Percentiles rank a stretch among this genome's conserved stretches.
Evolutionary conservation across 2,113 vertebrate genomes (phyloP).

Genomic region (Corythaixoides concolor): DNA sequence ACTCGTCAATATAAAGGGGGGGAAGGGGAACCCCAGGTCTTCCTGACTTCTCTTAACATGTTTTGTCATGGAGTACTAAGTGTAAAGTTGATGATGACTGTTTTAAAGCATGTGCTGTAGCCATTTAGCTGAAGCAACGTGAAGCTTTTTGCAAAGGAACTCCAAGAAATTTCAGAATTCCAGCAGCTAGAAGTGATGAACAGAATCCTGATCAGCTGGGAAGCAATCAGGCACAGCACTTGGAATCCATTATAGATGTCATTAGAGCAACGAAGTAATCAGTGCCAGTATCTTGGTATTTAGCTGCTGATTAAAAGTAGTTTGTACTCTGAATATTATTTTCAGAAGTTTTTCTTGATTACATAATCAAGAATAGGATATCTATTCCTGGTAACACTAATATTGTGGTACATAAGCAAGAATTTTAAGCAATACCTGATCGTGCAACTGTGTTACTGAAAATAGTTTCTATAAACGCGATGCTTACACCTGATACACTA

Average conservation of each 20-base stretch:
- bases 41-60: not conserved
- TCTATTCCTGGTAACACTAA: slow-evolving; percentile 22
- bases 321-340: slow-evolving; percentile 59
- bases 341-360: slow-evolving; percentile 71
- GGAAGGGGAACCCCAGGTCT: not conserved
- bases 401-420: not conserved
- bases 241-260: slow-evolving; percentile 60
- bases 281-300: slow-evolving; percentile 60
- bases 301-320: slow-evolving; percentile 74
- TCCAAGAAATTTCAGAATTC: slow-evolving; percentile 43
- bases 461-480: not conserved
- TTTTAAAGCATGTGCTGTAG: not conserved
- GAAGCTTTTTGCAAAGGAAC: not conserved
- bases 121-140: not conserved
- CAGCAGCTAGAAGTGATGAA: slow-evolving; percentile 22
- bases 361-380: slow-evolving; percentile 47
- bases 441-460: not conserved
- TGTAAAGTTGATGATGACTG: not conserved
- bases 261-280: slow-evolving; percentile 66
- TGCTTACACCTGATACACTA: not conserved
- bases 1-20: not conserved
- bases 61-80: not conserved
- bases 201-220: slow-evolving; percentile 41
- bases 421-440: slow-evolving; percentile 14
- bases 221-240: slow-evolving; percentile 66